Conservation (phyloP, 1,140 invertebrate species). For the Ceratoteleas bidentatus region DNA sequence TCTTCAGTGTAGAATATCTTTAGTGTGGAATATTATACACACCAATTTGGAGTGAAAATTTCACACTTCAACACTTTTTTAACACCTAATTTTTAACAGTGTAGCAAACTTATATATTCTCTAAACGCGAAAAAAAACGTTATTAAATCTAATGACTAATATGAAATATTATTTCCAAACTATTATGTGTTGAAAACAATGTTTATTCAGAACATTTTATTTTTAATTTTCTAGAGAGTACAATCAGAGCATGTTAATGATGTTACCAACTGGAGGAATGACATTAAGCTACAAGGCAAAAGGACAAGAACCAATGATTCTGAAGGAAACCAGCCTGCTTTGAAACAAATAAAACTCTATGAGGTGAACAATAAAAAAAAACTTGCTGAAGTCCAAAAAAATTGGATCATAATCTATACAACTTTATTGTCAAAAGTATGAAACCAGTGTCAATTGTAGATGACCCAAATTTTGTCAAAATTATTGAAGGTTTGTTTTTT, state of each 20-base stretch:
- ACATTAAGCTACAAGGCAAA: slow-evolving; percentile 4
- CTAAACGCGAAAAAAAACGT: too few relatives aligned
- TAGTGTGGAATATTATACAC: too few relatives aligned
- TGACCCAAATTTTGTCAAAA: slow-evolving; percentile 30
- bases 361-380: background rate
- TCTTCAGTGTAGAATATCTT: too few relatives aligned
- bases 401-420: slow-evolving; percentile 21
- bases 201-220: background rate
- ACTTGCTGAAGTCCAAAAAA: slow-evolving; percentile 4
- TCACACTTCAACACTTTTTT: too few relatives aligned
- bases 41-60: too few relatives aligned
- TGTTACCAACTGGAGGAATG: background rate
- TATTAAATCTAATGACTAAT: too few relatives aligned
- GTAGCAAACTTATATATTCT: too few relatives aligned
- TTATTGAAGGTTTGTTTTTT: slow-evolving; percentile 14
- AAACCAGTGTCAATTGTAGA: slow-evolving; percentile 9
- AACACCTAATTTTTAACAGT: too few relatives aligned
- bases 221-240: slow-evolving; percentile 10
- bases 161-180: too few relatives aligned
- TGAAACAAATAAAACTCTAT: slow-evolving; percentile 24
- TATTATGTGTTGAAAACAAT: too few relatives aligned
- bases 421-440: slow-evolving; percentile 14
- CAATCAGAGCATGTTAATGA: slow-evolving; percentile 6
- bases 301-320: background rate
- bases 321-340: background rate